These are phyloP conservation scores for Carlito syrichta DNA, from an alignment of 2,113 vertebrate species.

Conservation along the genomic window DNA sequence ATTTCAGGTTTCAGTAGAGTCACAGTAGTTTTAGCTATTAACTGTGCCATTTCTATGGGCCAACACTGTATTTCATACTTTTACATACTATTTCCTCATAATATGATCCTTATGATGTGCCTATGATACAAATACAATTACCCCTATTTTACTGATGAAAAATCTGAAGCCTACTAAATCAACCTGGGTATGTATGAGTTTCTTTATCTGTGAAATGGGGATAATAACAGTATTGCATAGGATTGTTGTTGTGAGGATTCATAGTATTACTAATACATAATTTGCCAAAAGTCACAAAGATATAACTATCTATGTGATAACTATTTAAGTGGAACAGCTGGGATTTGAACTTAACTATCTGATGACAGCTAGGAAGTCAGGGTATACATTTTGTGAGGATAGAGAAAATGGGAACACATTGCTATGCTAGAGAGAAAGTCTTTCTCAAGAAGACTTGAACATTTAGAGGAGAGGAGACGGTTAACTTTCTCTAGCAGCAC, in stretches of 20 bases:
- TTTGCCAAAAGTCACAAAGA: no score
- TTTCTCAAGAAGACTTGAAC: neutral
- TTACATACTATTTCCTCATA: no score
- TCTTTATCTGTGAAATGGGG: neutral
- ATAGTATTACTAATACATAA: neutral
- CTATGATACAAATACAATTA: no score
- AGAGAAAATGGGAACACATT: neutral
- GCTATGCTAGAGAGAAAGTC: neutral
- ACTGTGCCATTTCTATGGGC: neutral
- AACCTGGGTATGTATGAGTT: neutral
- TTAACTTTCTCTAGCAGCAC: neutral
- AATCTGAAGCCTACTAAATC: neutral
- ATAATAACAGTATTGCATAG: neutral
- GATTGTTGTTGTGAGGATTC: neutral
- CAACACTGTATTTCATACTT: no score
- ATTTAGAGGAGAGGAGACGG: neutral
- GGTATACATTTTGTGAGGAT: no score
- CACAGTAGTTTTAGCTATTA: neutral
- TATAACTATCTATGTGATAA: no score
- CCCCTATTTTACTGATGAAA: no score
- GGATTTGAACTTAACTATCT: no score
- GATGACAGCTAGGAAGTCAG: no score
- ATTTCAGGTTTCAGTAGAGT: neutral
- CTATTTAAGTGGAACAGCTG: no score
- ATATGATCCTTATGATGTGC: no score